Percentiles rank a stretch among this genome's conserved stretches.
phyloP scores from a whole-genome alignment of 2,113 vertebrate genomes.

The Brachypteracias leptosomus region DNA sequence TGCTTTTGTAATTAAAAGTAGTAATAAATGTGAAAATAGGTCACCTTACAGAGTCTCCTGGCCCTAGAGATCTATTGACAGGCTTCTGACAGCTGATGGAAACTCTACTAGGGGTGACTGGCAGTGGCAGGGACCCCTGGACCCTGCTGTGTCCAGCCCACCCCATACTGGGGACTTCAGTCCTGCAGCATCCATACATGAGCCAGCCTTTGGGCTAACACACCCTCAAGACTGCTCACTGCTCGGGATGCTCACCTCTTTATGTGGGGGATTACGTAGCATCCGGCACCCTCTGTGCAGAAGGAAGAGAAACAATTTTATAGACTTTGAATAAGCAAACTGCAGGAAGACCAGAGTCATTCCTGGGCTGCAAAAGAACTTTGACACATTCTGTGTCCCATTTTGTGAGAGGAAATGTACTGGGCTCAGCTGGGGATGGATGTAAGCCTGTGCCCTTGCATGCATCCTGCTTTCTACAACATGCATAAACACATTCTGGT shows the following conservation, averaged over 20 bases:
- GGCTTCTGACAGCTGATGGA: background rate
- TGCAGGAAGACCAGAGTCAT: background rate
- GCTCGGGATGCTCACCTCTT: fast-evolving
- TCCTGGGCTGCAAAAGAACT: background rate
- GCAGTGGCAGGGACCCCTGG: background rate
- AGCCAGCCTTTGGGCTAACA: background rate
- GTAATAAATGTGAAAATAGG: background rate
- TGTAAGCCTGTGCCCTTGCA: background rate
- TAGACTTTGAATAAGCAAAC: background rate
- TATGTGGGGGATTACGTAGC: fast-evolving
- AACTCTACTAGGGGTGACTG: background rate
- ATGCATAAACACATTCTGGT: background rate
- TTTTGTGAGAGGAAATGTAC: background rate
- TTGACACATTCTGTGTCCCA: background rate
- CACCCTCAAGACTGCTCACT: background rate
- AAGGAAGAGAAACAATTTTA: background rate
- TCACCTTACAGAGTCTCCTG: background rate
- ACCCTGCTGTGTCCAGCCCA: background rate
- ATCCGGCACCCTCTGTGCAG: background rate
- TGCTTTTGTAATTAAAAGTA: background rate
- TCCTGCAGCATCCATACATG: fast-evolving
- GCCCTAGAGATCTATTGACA: background rate
- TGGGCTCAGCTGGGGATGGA: background rate
- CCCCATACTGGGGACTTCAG: background rate
- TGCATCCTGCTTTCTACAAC: background rate